Conservation (phyloP, 2,797 vertebrate species). For the Chelon auratus region DNA sequence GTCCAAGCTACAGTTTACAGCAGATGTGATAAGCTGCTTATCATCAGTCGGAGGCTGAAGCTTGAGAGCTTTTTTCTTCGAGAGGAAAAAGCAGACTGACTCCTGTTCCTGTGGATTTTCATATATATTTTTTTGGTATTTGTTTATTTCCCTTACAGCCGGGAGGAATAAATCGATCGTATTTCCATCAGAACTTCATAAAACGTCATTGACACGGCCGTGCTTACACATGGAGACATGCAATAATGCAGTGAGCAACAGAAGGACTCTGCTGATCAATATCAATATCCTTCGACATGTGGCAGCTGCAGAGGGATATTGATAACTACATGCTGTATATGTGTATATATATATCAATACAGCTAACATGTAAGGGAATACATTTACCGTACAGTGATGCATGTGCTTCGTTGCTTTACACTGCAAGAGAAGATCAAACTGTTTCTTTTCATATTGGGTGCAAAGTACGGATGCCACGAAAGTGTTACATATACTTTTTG, state of each 20-base stretch:
- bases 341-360: neutral
- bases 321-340: no score
- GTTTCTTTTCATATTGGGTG: neutral
- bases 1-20: conserved; percentile 14
- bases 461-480: conserved; percentile 9
- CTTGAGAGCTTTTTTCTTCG: conserved; percentile 3
- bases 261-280: conserved; percentile 2
- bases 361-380: no score
- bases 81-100: neutral
- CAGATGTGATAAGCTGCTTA: conserved; percentile 32
- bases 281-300: neutral
- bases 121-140: neutral
- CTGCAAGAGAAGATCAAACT: no score
- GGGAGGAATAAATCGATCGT: conserved; percentile 8
- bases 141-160: neutral
- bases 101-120: neutral
- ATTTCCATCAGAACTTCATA: conserved; percentile 21
- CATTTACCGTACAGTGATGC: no score
- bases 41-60: conserved; percentile 10
- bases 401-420: no score
- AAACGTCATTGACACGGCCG: conserved; percentile 12
- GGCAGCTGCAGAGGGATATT: neutral
- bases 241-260: conserved; percentile 12
- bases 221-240: conserved; percentile 11
- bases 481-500: conserved; percentile 25